Evolutionary conservation across 2,113 vertebrate genomes (phyloP).

Genomic region (Leptobrachium leishanense): DNA sequence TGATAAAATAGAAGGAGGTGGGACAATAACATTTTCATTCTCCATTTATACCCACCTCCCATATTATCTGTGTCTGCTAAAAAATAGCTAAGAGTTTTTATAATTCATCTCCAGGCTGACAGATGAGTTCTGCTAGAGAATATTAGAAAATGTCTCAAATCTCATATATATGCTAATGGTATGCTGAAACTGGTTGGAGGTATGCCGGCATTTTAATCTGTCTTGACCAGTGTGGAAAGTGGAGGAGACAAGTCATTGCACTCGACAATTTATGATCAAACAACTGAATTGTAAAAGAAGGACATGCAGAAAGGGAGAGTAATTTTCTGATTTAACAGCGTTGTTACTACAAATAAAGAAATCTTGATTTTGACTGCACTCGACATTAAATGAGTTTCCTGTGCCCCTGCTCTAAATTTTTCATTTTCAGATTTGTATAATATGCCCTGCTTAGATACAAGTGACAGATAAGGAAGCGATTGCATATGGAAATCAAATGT

Average conservation of each 20-base stretch:
- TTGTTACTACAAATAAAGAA: conserved; percentile 84
- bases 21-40: conserved; percentile 6
- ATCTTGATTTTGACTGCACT: conserved; percentile 80
- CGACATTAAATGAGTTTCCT: conserved; percentile 83
- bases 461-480: conserved; percentile 73
- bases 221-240: conserved; percentile 93
- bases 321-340: conserved; percentile 85
- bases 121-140: conserved; percentile 99
- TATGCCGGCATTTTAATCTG: conserved; percentile 95
- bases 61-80: conserved; percentile 64
- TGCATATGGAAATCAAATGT: conserved; percentile 75
- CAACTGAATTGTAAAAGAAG: conserved; percentile 81
- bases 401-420: conserved; percentile 71
- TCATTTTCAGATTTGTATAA: conserved; percentile 83
- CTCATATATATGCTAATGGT: conserved; percentile 99
- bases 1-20: conserved; percentile 55
- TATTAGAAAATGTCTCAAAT: conserved; percentile 99
- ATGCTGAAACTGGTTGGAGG: conserved; percentile 87
- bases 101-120: conserved; percentile 99
- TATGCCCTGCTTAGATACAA: conserved; percentile 74
- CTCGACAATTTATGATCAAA: conserved; percentile 96
- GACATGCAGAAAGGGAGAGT: conserved; percentile 75
- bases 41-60: conserved; percentile 43
- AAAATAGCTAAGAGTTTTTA: conserved; percentile 94
- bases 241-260: conserved; percentile 91